Percentiles rank a stretch among this genome's conserved stretches.
Evolutionary conservation across 2,113 vertebrate species (phyloP).

Genomic region (Peromyscus leucopus): DNA sequence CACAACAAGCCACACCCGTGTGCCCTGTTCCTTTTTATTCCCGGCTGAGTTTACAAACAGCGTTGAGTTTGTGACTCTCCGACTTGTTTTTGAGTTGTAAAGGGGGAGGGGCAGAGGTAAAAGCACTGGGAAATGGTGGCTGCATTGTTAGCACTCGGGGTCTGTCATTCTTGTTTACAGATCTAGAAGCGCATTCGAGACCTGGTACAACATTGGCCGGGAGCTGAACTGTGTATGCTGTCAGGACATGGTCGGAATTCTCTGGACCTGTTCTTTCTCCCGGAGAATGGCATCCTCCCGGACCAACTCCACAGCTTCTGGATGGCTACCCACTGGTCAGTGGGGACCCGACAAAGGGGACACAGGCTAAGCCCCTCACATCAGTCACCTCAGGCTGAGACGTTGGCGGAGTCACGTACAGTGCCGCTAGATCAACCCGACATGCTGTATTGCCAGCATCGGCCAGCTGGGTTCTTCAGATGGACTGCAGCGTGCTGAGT

Average conservation of each 20-base stretch:
- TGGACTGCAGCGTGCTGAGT: not conserved
- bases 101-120: not conserved
- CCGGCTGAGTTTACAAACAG: slow-evolving; percentile 4
- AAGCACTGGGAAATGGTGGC: not conserved
- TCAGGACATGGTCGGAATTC: not conserved
- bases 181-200: not conserved
- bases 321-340: not conserved
- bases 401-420: too few species aligned
- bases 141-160: not conserved
- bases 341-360: not conserved
- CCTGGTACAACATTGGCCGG: not conserved
- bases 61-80: not conserved
- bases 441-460: too few species aligned
- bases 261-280: not conserved
- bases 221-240: not conserved
- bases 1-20: not conserved
- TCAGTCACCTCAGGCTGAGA: not conserved
- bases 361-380: not conserved
- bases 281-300: not conserved
- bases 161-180: slow-evolving; percentile 21
- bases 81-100: slow-evolving; percentile 22
- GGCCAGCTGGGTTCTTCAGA: not conserved
- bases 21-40: not conserved
- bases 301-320: not conserved
- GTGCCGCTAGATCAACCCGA: not conserved